Conservation (phyloP, 2,113 vertebrate species). For the Sprattus sprattus region DNA sequence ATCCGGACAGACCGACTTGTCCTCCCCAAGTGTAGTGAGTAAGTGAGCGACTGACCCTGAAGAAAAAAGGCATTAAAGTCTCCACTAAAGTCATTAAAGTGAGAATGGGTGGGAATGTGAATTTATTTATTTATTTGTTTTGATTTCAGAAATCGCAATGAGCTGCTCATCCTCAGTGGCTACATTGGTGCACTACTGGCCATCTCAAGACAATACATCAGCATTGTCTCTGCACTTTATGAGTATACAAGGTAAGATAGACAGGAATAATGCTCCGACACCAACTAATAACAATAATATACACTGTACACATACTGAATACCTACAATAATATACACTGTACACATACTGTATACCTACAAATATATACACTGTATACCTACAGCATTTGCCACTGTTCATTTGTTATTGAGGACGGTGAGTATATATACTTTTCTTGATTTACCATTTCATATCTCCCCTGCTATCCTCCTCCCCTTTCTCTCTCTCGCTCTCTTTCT, state of each 20-base stretch:
- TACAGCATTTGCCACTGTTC: not conserved
- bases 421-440: not conserved
- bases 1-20: constrained; percentile 87
- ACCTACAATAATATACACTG: not conserved
- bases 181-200: constrained; percentile 89
- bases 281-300: not conserved
- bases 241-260: constrained; percentile 89
- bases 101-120: too few relatives aligned
- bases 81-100: too few relatives aligned
- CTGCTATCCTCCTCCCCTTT: not conserved
- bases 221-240: constrained; percentile 93
- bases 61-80: too few relatives aligned
- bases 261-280: not conserved
- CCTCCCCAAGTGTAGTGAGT: constrained; percentile 82
- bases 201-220: constrained; percentile 84
- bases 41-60: constrained; percentile 56
- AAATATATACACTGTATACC: not conserved
- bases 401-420: not conserved
- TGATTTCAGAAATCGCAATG: constrained; percentile 81
- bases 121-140: too few relatives aligned
- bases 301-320: too few relatives aligned
- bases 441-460: not conserved
- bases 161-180: constrained; percentile 90
- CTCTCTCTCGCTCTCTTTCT: not conserved
- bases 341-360: not conserved